These are phyloP conservation scores for Drymonia ruficornis DNA, from an alignment of 2,888 invertebrate species.

Conservation along the genomic window DNA sequence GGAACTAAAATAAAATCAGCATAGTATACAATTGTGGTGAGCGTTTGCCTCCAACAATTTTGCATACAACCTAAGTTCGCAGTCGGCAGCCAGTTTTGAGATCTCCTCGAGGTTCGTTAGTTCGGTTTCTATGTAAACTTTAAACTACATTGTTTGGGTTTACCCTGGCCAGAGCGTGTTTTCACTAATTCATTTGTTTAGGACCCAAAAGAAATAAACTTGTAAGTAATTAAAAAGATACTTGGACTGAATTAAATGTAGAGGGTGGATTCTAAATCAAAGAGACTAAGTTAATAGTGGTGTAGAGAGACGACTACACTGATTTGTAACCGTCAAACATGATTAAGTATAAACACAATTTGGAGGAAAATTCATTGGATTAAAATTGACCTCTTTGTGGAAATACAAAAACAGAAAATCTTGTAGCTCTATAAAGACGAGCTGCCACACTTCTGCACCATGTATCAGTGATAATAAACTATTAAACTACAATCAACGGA, in stretches of 20 bases:
- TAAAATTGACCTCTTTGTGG: too few species aligned
- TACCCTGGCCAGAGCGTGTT: neutral
- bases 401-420: too few species aligned
- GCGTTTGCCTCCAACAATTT: neutral
- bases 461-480: too few species aligned
- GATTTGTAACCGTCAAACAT: too few species aligned
- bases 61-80: neutral
- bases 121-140: constrained; percentile 19
- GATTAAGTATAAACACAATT: too few species aligned
- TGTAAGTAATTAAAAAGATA: neutral
- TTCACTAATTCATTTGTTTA: constrained; percentile 1
- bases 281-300: neutral
- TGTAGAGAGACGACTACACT: too few species aligned
- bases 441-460: too few species aligned
- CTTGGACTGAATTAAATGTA: neutral
- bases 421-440: too few species aligned
- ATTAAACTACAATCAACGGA: neutral
- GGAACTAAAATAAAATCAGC: too few species aligned
- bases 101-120: constrained; percentile 21
- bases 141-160: constrained; percentile 9
- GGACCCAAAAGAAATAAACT: neutral
- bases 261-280: neutral
- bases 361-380: too few species aligned
- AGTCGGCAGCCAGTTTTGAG: neutral
- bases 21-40: neutral